Evolutionary conservation across 2,113 vertebrate genomes (phyloP), one percentile per base, ranked within the genome.

Genomic region (Spilogale gracilis): DNA sequence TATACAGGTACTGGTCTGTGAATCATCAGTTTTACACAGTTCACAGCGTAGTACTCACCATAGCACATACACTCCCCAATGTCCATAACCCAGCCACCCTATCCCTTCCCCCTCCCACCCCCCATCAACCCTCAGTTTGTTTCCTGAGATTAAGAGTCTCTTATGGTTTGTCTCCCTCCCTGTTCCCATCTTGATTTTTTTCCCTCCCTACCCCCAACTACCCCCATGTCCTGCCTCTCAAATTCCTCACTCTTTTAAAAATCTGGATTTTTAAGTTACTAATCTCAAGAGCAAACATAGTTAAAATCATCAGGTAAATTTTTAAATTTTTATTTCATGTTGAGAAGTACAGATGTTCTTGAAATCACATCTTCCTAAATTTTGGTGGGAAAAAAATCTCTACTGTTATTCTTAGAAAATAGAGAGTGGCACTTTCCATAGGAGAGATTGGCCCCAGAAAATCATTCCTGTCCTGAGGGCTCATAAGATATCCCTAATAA

Each of bases 281-380:
- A 89, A 91, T 67, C 21, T 65, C 56, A 60, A 91, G 79, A 56
- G 16, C 25, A 93, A 94, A 79, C 45, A 87, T 50, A 80, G n/a
- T 43, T 74, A 89, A 95, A 89, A 89, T 73, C 9, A 82, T 91
- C 18, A 74, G 83, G 91, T 48, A 83, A 95, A 92, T 74, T 92
- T 78, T 78, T 89, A 61, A 69, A 79, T 74, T 79, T 58, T 63
- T 89, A 56, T 5, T 17, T 89, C n/a, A 94, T 60, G 13, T 52
- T 97, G 88, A 32, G 23, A 94, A 91, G 30, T 60, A 50, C 13
- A 88, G 79, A 91, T 74, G n/a, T 89, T 92, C n/a, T 17, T 67
- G 21, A 89, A 92, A 89, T 60, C 16, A 78, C 67, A 12, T 88
- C 17, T 71, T 80, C 50, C 71, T 91, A 71, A 88, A 73, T 73